Conservation (phyloP, 2,888 invertebrate genomes). For the Pterostichus madidus region DNA sequence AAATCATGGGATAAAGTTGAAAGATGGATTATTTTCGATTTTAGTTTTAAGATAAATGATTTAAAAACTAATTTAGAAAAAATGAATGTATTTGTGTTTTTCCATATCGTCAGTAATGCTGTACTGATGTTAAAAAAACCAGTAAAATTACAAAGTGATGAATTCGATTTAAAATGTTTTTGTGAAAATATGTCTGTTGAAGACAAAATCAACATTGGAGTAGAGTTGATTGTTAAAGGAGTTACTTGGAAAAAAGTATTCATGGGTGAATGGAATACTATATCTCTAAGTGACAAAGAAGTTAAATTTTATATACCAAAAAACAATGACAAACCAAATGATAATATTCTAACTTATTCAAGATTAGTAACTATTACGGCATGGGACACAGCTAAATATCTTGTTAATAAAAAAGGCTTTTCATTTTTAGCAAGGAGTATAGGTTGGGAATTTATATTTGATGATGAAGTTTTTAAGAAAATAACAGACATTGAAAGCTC, state of each 20-base stretch:
- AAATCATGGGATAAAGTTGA: too few species aligned
- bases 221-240: neutral
- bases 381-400: neutral
- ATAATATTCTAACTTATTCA: slow-evolving; percentile 7
- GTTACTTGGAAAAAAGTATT: neutral
- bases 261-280: neutral
- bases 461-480: slow-evolving; percentile 7
- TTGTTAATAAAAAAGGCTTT: neutral
- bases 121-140: too few species aligned
- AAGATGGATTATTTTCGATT: too few species aligned
- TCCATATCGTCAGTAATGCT: too few species aligned
- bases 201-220: neutral
- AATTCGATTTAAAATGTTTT: too few species aligned
- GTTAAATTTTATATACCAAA: slow-evolving; percentile 11
- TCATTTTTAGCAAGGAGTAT: neutral
- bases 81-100: too few species aligned
- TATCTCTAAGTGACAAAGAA: neutral
- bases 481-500: neutral
- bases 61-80: too few species aligned
- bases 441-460: slow-evolving; percentile 1
- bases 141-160: too few species aligned
- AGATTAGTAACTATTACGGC: slow-evolving; percentile 1
- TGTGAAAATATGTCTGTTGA: too few species aligned
- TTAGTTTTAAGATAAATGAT: too few species aligned
- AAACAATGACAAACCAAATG: neutral